Conservation (phyloP, 2,113 vertebrate species). For the Mustela nigripes region DNA sequence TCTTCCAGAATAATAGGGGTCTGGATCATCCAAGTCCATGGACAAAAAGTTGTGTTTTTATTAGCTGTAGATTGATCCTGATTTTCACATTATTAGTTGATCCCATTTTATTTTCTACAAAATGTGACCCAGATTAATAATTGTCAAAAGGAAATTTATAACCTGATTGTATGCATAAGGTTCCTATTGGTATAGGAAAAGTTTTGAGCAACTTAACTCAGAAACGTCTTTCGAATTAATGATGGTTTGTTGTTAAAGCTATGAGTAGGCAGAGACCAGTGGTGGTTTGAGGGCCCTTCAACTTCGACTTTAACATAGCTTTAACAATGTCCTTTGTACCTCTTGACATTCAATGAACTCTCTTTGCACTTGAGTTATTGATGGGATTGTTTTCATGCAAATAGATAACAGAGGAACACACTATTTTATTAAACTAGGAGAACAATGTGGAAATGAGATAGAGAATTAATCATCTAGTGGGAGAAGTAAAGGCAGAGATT, state of each 20-base stretch:
- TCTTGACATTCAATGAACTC: neutral
- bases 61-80: fast-evolving
- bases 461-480: neutral
- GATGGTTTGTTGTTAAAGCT: neutral
- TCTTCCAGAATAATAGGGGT: neutral
- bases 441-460: neutral
- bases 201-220: neutral
- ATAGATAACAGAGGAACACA: neutral
- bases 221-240: neutral
- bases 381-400: neutral
- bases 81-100: neutral
- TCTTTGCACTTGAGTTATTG: neutral
- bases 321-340: neutral
- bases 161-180: neutral
- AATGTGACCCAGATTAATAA: neutral
- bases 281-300: neutral
- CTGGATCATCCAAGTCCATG: neutral
- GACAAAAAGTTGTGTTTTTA: neutral
- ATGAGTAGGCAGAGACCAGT: neutral
- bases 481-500: no score
- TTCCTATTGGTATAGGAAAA: neutral
- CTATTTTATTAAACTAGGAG: neutral
- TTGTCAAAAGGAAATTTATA: neutral
- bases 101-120: neutral
- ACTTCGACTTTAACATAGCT: neutral